Percentiles rank a stretch among this genome's conserved stretches.
phyloP scores from a whole-genome alignment of 2,113 vertebrate species.

The Diadophis punctatus region DNA sequence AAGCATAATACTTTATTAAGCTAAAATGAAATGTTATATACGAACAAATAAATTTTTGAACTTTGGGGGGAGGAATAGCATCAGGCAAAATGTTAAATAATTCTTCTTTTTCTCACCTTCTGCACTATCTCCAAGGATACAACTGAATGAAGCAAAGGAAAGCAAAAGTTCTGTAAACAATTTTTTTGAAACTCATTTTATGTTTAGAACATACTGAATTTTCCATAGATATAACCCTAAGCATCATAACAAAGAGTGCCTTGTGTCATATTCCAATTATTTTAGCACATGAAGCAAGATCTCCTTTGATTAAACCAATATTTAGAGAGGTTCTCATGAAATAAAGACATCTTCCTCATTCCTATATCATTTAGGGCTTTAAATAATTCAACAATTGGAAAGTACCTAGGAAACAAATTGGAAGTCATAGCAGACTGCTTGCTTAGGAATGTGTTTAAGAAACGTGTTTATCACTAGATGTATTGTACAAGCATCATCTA shows the following conservation, averaged over 20 bases:
- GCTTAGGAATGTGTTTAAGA: not conserved
- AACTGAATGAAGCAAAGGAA: not conserved
- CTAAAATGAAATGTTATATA: not conserved
- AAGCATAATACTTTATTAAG: not conserved
- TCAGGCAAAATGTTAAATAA: not conserved
- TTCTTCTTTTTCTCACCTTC: not conserved
- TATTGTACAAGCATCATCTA: not conserved
- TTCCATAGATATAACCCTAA: not conserved
- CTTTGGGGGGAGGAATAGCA: too few species aligned
- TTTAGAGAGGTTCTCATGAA: not conserved
- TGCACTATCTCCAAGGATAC: not conserved
- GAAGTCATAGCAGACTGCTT: not conserved
- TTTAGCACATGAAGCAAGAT: not conserved
- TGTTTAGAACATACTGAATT: not conserved
- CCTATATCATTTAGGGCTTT: not conserved
- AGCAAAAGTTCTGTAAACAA: not conserved
- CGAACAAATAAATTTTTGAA: not conserved
- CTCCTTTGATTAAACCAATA: not conserved
- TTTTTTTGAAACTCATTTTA: not conserved
- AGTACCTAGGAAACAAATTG: not conserved
- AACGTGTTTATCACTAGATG: not conserved
- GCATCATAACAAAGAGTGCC: not conserved
- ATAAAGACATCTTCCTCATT: not conserved
- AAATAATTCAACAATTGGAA: not conserved
- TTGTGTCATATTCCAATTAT: not conserved